A percentile compares a stretch with the other conserved stretches of the same genome.
These are phyloP conservation scores for Limnodromus scolopaceus DNA, from an alignment of 2,797 vertebrate genomes.

Conservation along the genomic window DNA sequence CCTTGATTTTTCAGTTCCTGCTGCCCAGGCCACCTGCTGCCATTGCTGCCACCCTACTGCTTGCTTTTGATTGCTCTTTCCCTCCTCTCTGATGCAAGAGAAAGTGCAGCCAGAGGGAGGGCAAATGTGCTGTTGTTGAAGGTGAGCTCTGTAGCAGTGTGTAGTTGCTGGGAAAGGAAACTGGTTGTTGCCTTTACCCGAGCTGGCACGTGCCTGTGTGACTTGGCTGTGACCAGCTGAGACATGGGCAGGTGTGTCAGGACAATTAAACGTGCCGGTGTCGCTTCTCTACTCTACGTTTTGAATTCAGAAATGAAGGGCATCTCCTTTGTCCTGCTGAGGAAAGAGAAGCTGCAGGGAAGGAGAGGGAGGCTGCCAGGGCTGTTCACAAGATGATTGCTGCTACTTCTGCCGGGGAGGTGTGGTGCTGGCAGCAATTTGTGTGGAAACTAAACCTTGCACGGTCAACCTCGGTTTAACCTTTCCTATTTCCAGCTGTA, in stretches of 20 bases:
- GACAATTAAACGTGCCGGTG: background rate
- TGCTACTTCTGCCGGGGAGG: background rate
- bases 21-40: background rate
- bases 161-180: background rate
- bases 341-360: background rate
- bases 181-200: background rate
- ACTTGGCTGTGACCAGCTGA: background rate
- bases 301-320: background rate
- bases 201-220: fast-evolving
- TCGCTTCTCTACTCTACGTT: background rate
- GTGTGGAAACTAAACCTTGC: background rate
- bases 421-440: background rate
- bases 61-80: background rate
- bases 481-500: background rate
- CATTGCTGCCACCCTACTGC: background rate
- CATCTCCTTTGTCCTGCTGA: background rate
- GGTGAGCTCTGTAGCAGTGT: background rate
- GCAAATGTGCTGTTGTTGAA: background rate
- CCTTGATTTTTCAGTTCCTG: background rate
- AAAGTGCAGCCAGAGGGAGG: background rate
- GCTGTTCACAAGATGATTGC: background rate
- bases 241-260: background rate
- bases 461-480: background rate
- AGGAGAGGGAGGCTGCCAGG: background rate
- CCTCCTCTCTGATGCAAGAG: background rate